Evolutionary conservation across 1,140 invertebrate genomes (phyloP), one percentile per base, ranked within the genome.

Genomic region (Notospermus geniculatus): DNA sequence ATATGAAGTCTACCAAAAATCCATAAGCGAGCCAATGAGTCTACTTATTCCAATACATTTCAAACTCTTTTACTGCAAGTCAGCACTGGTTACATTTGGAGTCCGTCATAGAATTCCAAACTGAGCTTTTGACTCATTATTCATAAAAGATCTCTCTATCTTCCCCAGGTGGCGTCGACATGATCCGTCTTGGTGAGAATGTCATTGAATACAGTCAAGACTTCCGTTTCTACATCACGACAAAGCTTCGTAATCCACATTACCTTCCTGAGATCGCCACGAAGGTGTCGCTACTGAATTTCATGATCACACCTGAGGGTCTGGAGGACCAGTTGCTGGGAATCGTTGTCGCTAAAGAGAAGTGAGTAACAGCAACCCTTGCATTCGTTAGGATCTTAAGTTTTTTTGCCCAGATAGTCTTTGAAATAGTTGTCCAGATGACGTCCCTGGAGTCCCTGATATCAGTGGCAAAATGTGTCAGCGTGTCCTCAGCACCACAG

Each of bases 261-360:
- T 82, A 80, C 62, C 69, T 81, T 27, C 80, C 80, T 0, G 81
- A 83, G 65, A 73, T 82, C 4, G 79, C 81, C n/a, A 77, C 74
- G 53, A 83, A 83, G 65, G 81, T 83, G 15, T 80, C 75, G 0
- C 71, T 83, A 17, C 69, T 83, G 7, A 83, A 83, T 68, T 83
- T 83, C 68, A 83, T 83, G 81, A 81, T 82, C 46, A 82, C 81
- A 2, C 77, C 77, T 9, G 80, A 83, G 65, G 81, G 81, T 57
- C 63, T 83, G n/a, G 80, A 83, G 63, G 81, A 83, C 61, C 80
- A 83, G 68, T 65, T 83, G 23, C 70, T 82, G 58, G 80, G 80
- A 50, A 82, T 82, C 57, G 81, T 83, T n/a, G 81, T 83, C 2
- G 80, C 81, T 32, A 83, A 82, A 66, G 81, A 83, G 66, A 79